Evolutionary conservation across 2,888 invertebrate species (phyloP).

Genomic region (Habroteleia sp.): DNA sequence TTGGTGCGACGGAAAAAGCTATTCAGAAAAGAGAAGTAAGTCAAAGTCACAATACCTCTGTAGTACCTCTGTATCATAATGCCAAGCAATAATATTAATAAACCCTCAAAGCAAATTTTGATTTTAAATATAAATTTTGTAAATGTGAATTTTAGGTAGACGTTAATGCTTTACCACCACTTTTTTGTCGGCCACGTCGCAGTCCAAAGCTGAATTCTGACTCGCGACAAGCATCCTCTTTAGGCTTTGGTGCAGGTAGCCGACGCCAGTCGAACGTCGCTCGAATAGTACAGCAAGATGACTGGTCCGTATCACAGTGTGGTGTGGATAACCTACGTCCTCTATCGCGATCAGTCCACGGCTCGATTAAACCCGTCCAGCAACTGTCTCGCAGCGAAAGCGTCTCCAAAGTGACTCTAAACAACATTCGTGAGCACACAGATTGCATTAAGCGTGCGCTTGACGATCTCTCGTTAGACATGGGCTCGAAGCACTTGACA

Average conservation of each 20-base stretch:
- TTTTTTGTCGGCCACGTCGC: conserved; percentile 91
- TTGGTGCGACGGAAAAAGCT: conserved; percentile 90
- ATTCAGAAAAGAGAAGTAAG: conserved; percentile 86
- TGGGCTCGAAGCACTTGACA: conserved; percentile 68
- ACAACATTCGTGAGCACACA: conserved; percentile 75
- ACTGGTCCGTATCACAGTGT: conserved; percentile 78
- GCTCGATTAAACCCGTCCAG: conserved; percentile 15
- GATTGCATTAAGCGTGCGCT: conserved; percentile 76
- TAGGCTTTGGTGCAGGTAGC: conserved; percentile 84
- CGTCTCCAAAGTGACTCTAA: conserved; percentile 81
- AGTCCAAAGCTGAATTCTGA: conserved; percentile 90
- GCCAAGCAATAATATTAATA: no score
- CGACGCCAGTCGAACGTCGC: conserved; percentile 87
- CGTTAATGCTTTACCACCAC: conserved; percentile 83
- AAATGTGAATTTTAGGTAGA: conserved; percentile 77
- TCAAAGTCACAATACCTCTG: no score
- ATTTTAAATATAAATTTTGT: no score
- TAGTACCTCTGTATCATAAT: no score
- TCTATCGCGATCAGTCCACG: conserved; percentile 77
- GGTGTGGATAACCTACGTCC: conserved; percentile 82
- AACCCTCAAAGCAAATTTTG: no score
- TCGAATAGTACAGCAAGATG: conserved; percentile 72
- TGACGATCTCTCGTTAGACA: conserved; percentile 74
- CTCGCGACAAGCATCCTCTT: conserved; percentile 89
- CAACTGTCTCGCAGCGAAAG: conserved; percentile 82